These are phyloP conservation scores for Formicarius rufipectus DNA, from an alignment of 2,113 vertebrate genomes.

Conservation along the genomic window DNA sequence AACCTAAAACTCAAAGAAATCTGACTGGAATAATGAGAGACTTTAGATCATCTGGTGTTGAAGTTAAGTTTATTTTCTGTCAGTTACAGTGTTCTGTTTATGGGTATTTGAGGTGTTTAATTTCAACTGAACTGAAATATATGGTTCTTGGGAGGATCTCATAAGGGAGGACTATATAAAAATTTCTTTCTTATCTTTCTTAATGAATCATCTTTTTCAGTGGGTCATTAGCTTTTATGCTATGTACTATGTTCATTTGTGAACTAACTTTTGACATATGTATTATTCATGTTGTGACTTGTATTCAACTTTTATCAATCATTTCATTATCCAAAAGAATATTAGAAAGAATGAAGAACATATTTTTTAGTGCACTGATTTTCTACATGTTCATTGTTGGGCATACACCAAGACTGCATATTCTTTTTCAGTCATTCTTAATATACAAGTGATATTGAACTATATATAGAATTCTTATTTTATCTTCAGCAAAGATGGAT, in stretches of 20 bases:
- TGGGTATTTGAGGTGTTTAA: background rate
- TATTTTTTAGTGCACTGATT: background rate
- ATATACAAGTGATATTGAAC: background rate
- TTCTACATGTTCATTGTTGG: background rate
- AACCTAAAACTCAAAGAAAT: background rate
- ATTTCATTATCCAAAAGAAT: background rate
- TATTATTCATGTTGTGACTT: background rate
- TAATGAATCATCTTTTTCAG: background rate
- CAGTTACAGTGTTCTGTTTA: background rate
- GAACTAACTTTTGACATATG: background rate
- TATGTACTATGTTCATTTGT: background rate
- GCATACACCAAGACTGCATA: background rate
- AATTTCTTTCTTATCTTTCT: background rate
- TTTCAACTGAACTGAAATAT: background rate
- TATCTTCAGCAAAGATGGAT: background rate
- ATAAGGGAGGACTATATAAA: background rate
- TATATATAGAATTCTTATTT: background rate
- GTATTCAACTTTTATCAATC: background rate
- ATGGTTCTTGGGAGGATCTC: background rate
- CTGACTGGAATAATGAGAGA: background rate
- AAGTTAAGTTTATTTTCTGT: constrained; percentile 7
- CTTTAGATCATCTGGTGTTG: background rate
- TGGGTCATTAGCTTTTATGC: constrained; percentile 12
- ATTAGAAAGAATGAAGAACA: background rate
- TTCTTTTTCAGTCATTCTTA: background rate